Evolutionary conservation across 2,888 invertebrate species (phyloP).

Genomic region (Agrochola circellaris): DNA sequence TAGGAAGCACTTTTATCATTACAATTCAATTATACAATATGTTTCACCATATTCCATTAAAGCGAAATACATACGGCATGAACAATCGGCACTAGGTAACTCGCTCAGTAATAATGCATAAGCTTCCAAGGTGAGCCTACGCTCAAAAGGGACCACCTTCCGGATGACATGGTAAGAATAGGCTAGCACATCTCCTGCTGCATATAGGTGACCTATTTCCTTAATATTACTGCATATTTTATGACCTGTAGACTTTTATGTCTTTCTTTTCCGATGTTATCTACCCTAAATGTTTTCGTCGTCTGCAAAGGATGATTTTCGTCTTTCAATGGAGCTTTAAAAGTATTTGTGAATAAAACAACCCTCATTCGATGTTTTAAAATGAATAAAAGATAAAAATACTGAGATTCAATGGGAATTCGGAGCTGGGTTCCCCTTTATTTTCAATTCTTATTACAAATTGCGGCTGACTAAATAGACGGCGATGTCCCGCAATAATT

Average conservation of each 20-base stretch:
- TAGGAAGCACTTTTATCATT: neutral
- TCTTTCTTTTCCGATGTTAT: slow-evolving; percentile 37
- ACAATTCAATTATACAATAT: neutral
- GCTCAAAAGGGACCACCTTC: slow-evolving; percentile 37
- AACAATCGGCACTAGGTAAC: slow-evolving; percentile 25
- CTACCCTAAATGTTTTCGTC: slow-evolving; percentile 2
- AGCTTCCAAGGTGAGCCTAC: slow-evolving; percentile 17
- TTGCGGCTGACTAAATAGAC: slow-evolving; percentile 82
- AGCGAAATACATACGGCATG: neutral
- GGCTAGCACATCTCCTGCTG: slow-evolving; percentile 36
- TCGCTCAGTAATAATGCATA: slow-evolving; percentile 36
- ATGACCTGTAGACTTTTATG: slow-evolving; percentile 44
- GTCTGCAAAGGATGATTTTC: slow-evolving; percentile 12
- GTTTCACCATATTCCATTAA: slow-evolving; percentile 2
- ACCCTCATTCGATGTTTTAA: slow-evolving; percentile 32
- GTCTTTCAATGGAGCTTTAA: slow-evolving; percentile 8
- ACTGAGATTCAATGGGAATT: slow-evolving; percentile 52
- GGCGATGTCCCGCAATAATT: slow-evolving; percentile 79
- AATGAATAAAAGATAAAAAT: slow-evolving; percentile 44
- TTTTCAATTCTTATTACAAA: slow-evolving; percentile 79
- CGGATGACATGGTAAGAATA: slow-evolving; percentile 38
- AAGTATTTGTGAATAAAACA: slow-evolving; percentile 21
- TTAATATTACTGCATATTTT: slow-evolving; percentile 51
- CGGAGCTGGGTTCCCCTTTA: slow-evolving; percentile 70
- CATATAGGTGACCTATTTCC: slow-evolving; percentile 52